These are phyloP conservation scores for Aspidiotus rigidus DNA, from an alignment of 2,888 invertebrate genomes.

Conservation along the genomic window DNA sequence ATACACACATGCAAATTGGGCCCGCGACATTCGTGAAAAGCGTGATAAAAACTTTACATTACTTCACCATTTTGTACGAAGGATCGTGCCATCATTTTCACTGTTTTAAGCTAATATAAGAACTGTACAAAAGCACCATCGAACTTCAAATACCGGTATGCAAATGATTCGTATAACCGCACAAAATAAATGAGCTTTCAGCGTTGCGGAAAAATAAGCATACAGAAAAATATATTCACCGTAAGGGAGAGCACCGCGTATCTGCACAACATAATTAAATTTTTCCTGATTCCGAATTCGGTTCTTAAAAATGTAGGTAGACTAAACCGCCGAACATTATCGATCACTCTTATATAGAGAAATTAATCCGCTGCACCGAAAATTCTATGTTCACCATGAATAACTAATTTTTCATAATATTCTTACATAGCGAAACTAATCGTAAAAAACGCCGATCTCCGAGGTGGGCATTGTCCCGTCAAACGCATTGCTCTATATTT, in stretches of 20 bases:
- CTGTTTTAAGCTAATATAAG: not conserved
- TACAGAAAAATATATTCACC: not conserved
- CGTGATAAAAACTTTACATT: no score
- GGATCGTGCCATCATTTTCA: not conserved
- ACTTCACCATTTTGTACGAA: no score
- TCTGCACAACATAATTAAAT: conserved; percentile 5
- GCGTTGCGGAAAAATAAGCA: no score
- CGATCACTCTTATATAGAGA: conserved; percentile 12
- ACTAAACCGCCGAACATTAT: conserved; percentile 9
- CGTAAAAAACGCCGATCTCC: conserved; percentile 4
- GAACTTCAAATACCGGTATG: not conserved
- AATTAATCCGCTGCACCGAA: conserved; percentile 6
- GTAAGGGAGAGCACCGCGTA: conserved; percentile 7
- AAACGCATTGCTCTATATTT: not conserved
- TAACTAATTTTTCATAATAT: conserved; percentile 13
- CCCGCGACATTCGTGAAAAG: no score
- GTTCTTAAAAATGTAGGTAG: not conserved
- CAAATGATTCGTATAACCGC: no score
- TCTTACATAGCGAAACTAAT: conserved; percentile 18
- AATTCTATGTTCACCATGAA: conserved; percentile 7
- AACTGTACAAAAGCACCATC: not conserved
- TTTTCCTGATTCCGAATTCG: not conserved
- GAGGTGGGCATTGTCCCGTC: conserved; percentile 19
- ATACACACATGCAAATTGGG: no score
- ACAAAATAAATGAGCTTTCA: no score